Base-by-base conservation (phyloP, 2,888 invertebrate genomes). In the Andricus curvator region DNA sequence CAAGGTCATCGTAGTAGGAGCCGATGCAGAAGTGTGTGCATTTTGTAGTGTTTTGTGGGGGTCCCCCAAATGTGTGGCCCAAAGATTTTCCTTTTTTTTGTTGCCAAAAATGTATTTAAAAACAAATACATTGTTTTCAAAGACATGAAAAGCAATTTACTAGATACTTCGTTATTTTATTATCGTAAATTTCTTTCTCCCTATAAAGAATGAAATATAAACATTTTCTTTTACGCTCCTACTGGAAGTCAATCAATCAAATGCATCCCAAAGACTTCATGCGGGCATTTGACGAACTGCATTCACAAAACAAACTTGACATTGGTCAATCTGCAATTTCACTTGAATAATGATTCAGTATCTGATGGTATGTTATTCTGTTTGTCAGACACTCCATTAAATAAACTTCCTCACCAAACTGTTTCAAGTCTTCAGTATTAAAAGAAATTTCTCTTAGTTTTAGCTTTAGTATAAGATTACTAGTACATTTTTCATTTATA, bases 311-410 rank as follows among this genome's bases (percentile, higher is more conserved):
- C 25, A 70, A 48, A 68, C 15, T 48, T 48, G 68, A 48, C 68
- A 68, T 70, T 37, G 37, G 37, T 37, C 37, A 37, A 37, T 70
- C 25, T 70, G 48, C 44, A 48, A 70, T 56, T 56, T n/a, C 56
- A n/a, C 29, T 22, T 70, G 48, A 74, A 74, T 56, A 56, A 74
- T 74, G 33, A 20, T 74, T 44, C 29, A 51, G 51, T 51, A 20
- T 9, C 11, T 56, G 33, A 74, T 37, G 29, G 56, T 33, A 56
- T 74, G 74, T 74, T 74, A 74, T 51, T 56, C 33, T 74, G 17
- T 70, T 51, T 70, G n/a, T 13, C n/a, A 74, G 74, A 33, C 74
- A 74, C 33, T 74, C 6, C n/a, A 74, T 74, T 56, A 33, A 74
- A 74, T 51, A 56, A 11, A 33, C 51, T 56, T 56, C 70, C 48